Evolutionary conservation across 1,140 invertebrate genomes (phyloP), one percentile per base, ranked within the genome.

Genomic region (Conus betulinus): DNA sequence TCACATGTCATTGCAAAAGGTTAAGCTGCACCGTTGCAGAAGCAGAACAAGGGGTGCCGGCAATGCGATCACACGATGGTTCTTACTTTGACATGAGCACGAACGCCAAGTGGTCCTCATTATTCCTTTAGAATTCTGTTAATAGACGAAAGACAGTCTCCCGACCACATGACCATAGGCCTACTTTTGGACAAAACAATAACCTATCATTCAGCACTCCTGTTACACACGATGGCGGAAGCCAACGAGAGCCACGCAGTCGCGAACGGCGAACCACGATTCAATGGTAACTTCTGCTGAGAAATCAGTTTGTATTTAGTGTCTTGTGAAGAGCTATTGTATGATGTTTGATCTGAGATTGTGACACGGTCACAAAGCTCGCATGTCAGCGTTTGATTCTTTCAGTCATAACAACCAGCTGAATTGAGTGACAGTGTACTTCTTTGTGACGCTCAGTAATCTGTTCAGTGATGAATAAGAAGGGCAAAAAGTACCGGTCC

Each of bases 211-310:
- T 13, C 17, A 51, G 53, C 52, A 81, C 13, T 53, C 39, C 4
- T 8, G 25, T 5, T 23, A 53, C 3, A 74, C 85, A 57, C 27
- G 8, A 87, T 87, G 85, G 85, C 71, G 85, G 85, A 78, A 79
- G 71, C 63, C 10, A 87, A 78, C 85, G 85, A 87, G 20, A 23
- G 25, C 85, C 74, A 87, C 85, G 74, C 74, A 53, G 23, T 78
- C 51, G 71, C 71, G 1, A 87, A 87, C 27, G 85, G 85, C 57
- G 85, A 87, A 27, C 23, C 71, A 5, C 39, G 51, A 78, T 53
- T 23, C n/a, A 53, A 15, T 20, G 74, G 85, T 87, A 67, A 87
- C 63, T 53, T 23, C 0, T 6, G 7, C 17, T 4, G 3, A 53
- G 7, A 53, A 10, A 78, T 39, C 27, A 39, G 20, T 55, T 20